A percentile compares a stretch with the other conserved stretches of the same genome.
Evolutionary conservation across 2,888 invertebrate genomes (phyloP).

Genomic region (Drosophila greeni): DNA sequence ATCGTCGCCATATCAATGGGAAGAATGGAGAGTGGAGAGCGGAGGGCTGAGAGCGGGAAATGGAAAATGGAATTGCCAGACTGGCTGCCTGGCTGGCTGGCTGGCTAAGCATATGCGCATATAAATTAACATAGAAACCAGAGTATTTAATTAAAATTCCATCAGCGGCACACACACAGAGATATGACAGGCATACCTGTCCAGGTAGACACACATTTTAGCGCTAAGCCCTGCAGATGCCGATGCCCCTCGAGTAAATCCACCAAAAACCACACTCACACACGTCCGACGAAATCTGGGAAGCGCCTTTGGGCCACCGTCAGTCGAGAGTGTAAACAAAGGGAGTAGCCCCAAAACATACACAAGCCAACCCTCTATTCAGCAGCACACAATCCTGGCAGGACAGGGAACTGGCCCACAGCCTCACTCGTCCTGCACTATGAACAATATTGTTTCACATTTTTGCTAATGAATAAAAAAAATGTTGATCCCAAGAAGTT

Average conservation of each 20-base stretch:
- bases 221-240: conserved; percentile 56
- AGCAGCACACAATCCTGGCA: conserved; percentile 3
- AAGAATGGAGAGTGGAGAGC: conserved; percentile 15
- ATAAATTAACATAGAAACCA: conserved; percentile 74
- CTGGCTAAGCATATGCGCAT: conserved; percentile 71
- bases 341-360: conserved; percentile 43
- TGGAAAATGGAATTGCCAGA: conserved; percentile 31
- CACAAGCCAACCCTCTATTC: conserved; percentile 5
- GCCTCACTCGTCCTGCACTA: background rate
- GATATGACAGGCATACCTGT: conserved; percentile 11
- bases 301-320: conserved; percentile 49
- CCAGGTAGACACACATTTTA: conserved; percentile 57
- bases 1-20: conserved; percentile 45
- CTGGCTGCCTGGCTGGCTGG: conserved; percentile 8
- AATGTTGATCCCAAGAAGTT: background rate
- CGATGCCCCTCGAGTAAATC: conserved; percentile 50
- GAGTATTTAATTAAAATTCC: conserved; percentile 73
- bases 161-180: conserved; percentile 53
- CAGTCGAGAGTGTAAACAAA: conserved; percentile 63
- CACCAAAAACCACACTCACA: conserved; percentile 64
- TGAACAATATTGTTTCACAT: background rate
- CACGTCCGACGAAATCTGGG: conserved; percentile 55
- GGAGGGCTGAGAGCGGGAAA: conserved; percentile 11
- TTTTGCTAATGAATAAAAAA: background rate
- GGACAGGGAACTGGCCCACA: conserved; percentile 6